phyloP scores from a whole-genome alignment of 53 echinoderm and acorn worm genomes.

The Pentamera pediparva region DNA sequence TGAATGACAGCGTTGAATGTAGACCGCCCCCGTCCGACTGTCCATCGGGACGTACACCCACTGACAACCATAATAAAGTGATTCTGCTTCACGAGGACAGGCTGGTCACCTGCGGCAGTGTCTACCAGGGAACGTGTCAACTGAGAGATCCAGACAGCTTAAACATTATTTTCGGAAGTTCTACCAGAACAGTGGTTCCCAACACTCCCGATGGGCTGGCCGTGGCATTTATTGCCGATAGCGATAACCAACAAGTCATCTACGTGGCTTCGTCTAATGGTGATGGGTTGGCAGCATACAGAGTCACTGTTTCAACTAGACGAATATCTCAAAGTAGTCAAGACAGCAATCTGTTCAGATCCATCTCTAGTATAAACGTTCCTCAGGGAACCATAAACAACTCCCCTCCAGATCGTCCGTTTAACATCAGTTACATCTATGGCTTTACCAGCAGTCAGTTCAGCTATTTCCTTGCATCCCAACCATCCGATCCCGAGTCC shows the following conservation, averaged over 20 bases:
- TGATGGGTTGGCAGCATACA: conserved; percentile 37
- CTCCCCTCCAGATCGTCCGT: conserved; percentile 25
- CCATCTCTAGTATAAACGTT: conserved; percentile 10
- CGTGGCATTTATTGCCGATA: conserved; percentile 63
- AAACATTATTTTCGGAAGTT: conserved; percentile 8
- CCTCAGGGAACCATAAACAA: conserved; percentile 15
- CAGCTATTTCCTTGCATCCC: conserved; percentile 70
- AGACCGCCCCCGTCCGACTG: conserved; percentile 44
- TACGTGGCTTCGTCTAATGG: conserved; percentile 62
- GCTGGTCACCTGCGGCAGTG: conserved; percentile 51
- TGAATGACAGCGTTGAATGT: conserved; percentile 46
- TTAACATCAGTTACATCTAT: conserved; percentile 76
- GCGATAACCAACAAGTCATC: conserved; percentile 35
- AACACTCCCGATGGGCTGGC: conserved; percentile 41
- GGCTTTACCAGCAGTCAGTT: conserved; percentile 66
- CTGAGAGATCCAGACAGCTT: conserved; percentile 16
- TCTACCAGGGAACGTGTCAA: conserved; percentile 57
- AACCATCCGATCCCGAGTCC: conserved; percentile 30
- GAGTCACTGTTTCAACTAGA: conserved; percentile 63
- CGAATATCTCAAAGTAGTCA: conserved; percentile 3
- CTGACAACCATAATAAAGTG: conserved; percentile 68
- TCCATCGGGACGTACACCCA: not conserved
- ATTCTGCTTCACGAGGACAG: conserved; percentile 51
- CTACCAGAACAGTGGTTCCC: conserved; percentile 50
- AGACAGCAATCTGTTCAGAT: conserved; percentile 31